Percentiles rank a stretch among this genome's conserved stretches.
These are phyloP conservation scores for Mystacornis crossleyi DNA, from an alignment of 2,113 vertebrate species.

Conservation along the genomic window DNA sequence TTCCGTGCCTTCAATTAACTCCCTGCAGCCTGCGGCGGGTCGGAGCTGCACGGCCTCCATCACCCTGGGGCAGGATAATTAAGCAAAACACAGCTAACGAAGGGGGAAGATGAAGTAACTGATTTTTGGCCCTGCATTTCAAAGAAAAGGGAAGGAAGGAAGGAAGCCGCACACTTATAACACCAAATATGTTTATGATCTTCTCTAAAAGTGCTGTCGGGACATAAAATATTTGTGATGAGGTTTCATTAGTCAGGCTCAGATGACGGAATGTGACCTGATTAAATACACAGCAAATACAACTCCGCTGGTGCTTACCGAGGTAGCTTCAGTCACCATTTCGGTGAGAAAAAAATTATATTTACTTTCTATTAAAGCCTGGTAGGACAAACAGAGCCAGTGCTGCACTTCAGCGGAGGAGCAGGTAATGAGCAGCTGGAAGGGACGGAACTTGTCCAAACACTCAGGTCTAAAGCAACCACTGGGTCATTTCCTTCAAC, in stretches of 20 bases:
- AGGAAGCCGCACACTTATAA: not conserved
- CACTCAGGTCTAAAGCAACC: not conserved
- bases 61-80: not conserved
- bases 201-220: not conserved
- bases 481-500: not conserved
- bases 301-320: not conserved
- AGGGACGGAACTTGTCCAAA: not conserved
- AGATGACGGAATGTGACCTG: not conserved
- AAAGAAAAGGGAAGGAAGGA: slow-evolving; percentile 22
- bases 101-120: not conserved
- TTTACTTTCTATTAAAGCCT: not conserved
- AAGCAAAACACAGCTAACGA: rapidly evolving
- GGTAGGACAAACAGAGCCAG: not conserved
- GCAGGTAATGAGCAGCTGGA: not conserved
- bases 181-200: not conserved
- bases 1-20: not conserved
- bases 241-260: slow-evolving; percentile 9
- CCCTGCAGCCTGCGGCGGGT: rapidly evolving
- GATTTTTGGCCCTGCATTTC: not conserved
- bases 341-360: not conserved
- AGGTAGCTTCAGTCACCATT: not conserved
- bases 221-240: not conserved
- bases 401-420: not conserved
- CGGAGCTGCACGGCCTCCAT: not conserved
- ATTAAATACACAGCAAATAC: not conserved